Evolutionary conservation across 2,113 vertebrate species (phyloP).

Genomic region (Anoplopoma fimbria): DNA sequence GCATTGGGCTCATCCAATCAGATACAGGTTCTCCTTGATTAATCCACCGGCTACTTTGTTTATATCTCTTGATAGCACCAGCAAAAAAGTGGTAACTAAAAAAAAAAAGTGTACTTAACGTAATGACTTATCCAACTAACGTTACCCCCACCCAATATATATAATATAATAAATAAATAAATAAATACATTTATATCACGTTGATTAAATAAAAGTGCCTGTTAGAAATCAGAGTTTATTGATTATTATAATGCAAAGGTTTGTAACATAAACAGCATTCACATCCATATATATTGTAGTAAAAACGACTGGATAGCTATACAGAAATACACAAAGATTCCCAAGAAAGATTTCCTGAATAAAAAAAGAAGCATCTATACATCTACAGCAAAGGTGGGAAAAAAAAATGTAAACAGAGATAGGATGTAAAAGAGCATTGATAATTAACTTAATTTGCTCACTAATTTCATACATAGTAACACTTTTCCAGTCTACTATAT

Average conservation of each 20-base stretch:
- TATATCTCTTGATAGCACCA: not conserved
- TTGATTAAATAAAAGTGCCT: not conserved
- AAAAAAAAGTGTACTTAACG: not conserved
- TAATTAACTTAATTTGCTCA: not conserved
- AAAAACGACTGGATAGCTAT: not conserved
- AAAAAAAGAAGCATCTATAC: not conserved
- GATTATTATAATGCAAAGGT: not conserved
- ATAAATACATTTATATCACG: not conserved
- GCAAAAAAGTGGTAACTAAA: not conserved
- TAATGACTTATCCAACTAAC: not conserved
- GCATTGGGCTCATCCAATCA: slow-evolving; percentile 2
- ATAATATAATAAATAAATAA: no score
- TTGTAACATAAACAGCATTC: not conserved
- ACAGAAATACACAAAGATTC: not conserved
- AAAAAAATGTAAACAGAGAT: slow-evolving; percentile 42
- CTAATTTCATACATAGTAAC: not conserved
- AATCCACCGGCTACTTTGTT: not conserved
- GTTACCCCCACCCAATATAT: not conserved
- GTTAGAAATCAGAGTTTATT: slow-evolving; percentile 18
- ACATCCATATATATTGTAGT: not conserved
- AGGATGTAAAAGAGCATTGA: slow-evolving; percentile 41
- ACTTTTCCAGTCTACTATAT: not conserved
- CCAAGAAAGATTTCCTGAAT: not conserved
- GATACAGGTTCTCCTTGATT: not conserved
- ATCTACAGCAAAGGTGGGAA: not conserved